A percentile compares a stretch with the other conserved stretches of the same genome.
Conservation (phyloP, 2,113 vertebrate genomes). For the Vimba vimba region DNA sequence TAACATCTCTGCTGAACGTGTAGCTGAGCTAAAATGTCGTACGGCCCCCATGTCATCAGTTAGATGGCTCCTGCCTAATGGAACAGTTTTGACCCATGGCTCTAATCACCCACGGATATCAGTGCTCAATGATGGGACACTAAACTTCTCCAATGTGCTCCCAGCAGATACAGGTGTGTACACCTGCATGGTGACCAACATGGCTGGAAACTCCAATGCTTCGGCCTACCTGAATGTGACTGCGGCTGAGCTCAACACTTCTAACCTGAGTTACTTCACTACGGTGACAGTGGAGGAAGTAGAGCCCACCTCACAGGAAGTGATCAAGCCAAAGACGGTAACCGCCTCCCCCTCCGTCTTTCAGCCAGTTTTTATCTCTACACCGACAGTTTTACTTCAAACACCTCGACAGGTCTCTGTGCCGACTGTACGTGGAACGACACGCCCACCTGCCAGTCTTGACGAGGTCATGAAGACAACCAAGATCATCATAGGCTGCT, state of each 20-base stretch:
- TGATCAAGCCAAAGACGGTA: conserved; percentile 88
- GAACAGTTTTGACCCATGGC: conserved; percentile 92
- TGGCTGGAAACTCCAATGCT: conserved; percentile 96
- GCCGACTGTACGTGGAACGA: conserved; percentile 81
- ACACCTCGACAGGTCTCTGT: conserved; percentile 86
- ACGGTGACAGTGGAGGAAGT: conserved; percentile 95
- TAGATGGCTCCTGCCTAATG: conserved; percentile 92
- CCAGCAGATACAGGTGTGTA: conserved; percentile 90
- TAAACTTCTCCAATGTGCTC: conserved; percentile 94
- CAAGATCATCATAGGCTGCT: conserved; percentile 99
- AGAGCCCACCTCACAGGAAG: conserved; percentile 86
- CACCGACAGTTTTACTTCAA: conserved; percentile 91
- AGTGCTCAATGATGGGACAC: conserved; percentile 92
- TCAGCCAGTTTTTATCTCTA: conserved; percentile 95
- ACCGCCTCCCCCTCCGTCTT: conserved; percentile 92
- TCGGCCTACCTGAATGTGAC: conserved; percentile 97
- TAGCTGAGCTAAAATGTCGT: conserved; percentile 92
- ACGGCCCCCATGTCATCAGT: conserved; percentile 95
- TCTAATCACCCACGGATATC: conserved; percentile 89
- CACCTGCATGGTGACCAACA: conserved; percentile 98
- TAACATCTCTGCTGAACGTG: conserved; percentile 94
- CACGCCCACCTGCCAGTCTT: conserved; percentile 86
- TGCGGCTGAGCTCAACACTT: conserved; percentile 95
- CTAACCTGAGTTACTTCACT: conserved; percentile 97
- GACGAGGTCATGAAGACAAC: conserved; percentile 99